Percentiles rank a stretch among this genome's conserved stretches.
Evolutionary conservation across 1,140 invertebrate genomes (phyloP).

Genomic region (Drosophila pseudoobscura): DNA sequence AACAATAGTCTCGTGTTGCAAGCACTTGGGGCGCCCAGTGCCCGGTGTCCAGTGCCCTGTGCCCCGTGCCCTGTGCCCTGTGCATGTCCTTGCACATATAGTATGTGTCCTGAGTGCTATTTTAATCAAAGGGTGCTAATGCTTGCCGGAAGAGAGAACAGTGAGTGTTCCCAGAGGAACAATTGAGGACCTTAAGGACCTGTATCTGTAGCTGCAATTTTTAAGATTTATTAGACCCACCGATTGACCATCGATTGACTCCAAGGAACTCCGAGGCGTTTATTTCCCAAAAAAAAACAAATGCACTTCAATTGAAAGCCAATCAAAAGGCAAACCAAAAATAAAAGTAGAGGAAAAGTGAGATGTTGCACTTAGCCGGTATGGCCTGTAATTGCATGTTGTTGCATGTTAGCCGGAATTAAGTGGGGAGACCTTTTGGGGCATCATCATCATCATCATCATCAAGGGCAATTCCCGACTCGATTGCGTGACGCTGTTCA

Average conservation of each 20-base stretch:
- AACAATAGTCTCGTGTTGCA: conserved; percentile 8
- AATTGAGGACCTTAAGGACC: too few species aligned
- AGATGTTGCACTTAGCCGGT: conserved; percentile 2
- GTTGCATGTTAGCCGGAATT: conserved; percentile 26
- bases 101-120: conserved; percentile 6
- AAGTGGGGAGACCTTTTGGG: conserved; percentile 35
- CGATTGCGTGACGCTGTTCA: conserved; percentile 32
- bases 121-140: conserved; percentile 55
- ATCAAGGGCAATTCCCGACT: conserved; percentile 19
- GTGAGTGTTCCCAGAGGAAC: neutral
- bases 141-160: conserved; percentile 37
- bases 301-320: neutral
- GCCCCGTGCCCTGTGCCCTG: neutral
- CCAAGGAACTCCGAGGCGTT: too few species aligned
- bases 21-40: neutral
- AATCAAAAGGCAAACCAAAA: neutral
- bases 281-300: too few species aligned
- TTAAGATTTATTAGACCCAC: too few species aligned
- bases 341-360: neutral
- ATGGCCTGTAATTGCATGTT: conserved; percentile 49
- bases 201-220: too few species aligned
- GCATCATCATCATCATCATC: conserved; percentile 20
- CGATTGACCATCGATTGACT: too few species aligned
- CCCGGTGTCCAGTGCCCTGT: too few species aligned
- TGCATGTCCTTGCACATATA: neutral